Evolutionary conservation across 2,797 vertebrate genomes (phyloP), one percentile per base, ranked within the genome.

Genomic region (Gymnothorax javanicus): DNA sequence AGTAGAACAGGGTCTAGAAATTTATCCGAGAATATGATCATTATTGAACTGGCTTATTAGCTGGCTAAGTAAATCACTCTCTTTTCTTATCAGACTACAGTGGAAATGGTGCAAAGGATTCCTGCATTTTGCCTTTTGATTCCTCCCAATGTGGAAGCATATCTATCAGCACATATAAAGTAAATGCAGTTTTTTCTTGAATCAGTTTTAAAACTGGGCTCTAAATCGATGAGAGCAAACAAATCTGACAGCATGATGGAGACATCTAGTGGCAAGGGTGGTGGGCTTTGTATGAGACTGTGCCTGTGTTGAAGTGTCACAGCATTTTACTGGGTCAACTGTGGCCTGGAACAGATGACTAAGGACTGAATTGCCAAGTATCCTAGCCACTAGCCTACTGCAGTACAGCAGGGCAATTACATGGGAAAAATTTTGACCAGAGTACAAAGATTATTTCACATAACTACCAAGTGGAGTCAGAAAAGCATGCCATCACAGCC

Each of bases 181-280:
- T 43, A 0, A 5, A 2, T 52, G 33, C 23, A 17, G 75, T 79
- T 54, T 9, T 54, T 43, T 1, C 75, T 17, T 17, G 7, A 54
- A 56, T 27, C 75, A 54, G 43, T 56, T 33, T 15, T 23, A 50
- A 52, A 13, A 79, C 15, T 54, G 50, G 33, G 71, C 4, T 12
- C 69, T 73, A 12, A 73, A 27, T 17, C 71, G 13, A 27, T 33
- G 69, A 73, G 7, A 52, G 4, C 69, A 12, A 79, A 43, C 75
- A 23, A 20, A 79, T 79, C 75, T 56, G 75, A 79, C 50, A 79
- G 75, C 75, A 79, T 79, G 75, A 56, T 52, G 25, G 75, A 79
- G 75, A 79, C 75, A 79, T 79, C 75, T 79, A 79, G 75, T 79
- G 75, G 75, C 8, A 79, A 54, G 17, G 56, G 6, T 2, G 52